These are phyloP conservation scores for Coelogynopora nodosa DNA, from an alignment of 2,888 invertebrate species.

Conservation along the genomic window DNA sequence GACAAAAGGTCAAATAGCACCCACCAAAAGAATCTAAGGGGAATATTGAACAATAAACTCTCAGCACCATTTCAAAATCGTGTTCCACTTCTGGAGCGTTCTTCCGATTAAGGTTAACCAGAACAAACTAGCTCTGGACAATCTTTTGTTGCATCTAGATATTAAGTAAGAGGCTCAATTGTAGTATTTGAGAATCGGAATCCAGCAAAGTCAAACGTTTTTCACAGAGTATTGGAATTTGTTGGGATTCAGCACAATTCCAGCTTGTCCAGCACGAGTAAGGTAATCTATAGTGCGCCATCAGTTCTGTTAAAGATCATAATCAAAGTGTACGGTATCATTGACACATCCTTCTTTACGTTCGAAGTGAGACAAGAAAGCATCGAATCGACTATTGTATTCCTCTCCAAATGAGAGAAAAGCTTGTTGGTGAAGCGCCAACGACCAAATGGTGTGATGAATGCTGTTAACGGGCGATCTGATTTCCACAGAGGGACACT, in stretches of 20 bases:
- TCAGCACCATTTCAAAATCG: no score
- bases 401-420: not conserved
- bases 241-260: not conserved
- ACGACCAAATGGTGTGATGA: constrained; percentile 2
- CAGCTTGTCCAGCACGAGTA: not conserved
- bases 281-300: not conserved
- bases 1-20: no score
- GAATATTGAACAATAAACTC: no score
- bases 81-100: no score
- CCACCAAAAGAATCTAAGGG: no score
- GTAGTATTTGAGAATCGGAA: not conserved
- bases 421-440: not conserved
- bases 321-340: not conserved
- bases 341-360: not conserved
- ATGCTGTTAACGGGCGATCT: not conserved
- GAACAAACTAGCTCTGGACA: constrained; percentile 19
- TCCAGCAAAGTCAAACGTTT: not conserved
- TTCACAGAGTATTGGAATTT: constrained; percentile 1
- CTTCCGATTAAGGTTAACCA: no score
- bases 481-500: not conserved
- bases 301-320: not conserved
- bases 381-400: not conserved
- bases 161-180: not conserved
- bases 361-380: not conserved
- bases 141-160: constrained; percentile 23